Base-by-base conservation (phyloP, 2,888 invertebrate species). In the Drosophila bunnanda region DNA sequence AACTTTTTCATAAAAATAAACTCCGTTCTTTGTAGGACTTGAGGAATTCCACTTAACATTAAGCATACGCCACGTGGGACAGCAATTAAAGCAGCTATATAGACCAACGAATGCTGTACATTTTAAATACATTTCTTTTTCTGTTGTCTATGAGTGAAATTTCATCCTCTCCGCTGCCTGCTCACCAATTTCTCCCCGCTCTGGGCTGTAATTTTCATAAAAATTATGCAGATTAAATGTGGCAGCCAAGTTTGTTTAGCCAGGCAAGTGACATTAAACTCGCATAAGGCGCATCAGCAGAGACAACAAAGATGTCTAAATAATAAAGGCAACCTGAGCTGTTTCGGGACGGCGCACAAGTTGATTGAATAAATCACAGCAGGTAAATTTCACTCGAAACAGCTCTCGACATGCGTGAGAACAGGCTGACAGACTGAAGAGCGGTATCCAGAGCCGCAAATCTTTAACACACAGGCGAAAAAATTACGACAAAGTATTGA, bases 171-270 rank as follows among this genome's bases (percentile, higher is more conserved):
- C 30, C 32, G 38, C 38, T 34, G 12, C 39, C 17, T 67, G 34
- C 34, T 39, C 34, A 34, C 56, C 20, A 13, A 56, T 43, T 20
- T 64, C 25, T 39, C 25, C 20, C 43, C 22, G 32, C 53, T 72
- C 44, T 32, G 39, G 65, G 48, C 56, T 59, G 79, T 53, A 54
- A 78, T 76, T 80, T 76, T 76, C 78, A 82, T 78, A 80, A 82
- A 88, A 80, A 86, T 88, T 83, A 88, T 83, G 83, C 86, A 83
- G 83, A 83, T 83, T 88, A 83, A 86, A 86, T 88, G 88, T 80
- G 83, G 83, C 86, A 82, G 71, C 62, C 70, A 68, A 60, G 64
- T 77, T 80, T 72, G 66, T 50, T 79, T 67, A 81, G 75, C 60
- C 77, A 68, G 70, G 57, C 68, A 75, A 83, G 74, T 68, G 84